Conservation (phyloP, 2,797 vertebrate species). For the Eulemur coronatus region DNA sequence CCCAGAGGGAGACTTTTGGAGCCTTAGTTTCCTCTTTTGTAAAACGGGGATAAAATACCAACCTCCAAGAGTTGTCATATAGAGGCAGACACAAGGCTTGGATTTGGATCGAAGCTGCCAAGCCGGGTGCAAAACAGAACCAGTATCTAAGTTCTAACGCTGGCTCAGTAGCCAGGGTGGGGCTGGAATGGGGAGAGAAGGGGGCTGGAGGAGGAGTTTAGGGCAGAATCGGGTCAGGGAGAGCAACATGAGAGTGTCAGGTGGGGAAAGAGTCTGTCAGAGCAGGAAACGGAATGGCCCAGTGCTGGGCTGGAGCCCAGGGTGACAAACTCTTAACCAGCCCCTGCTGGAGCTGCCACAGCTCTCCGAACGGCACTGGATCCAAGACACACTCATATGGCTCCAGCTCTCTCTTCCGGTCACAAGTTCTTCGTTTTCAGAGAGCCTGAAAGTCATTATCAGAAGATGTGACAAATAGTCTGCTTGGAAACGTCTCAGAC, state of each 20-base stretch:
- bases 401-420: constrained; percentile 9
- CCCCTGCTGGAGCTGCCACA: background rate
- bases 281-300: background rate
- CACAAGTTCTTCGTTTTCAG: constrained; percentile 42
- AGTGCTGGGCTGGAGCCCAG: background rate
- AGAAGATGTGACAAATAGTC: constrained; percentile 46
- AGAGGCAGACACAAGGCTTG: background rate
- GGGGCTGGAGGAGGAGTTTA: background rate
- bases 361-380: background rate
- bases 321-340: background rate
- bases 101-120: background rate
- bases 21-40: background rate
- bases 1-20: background rate
- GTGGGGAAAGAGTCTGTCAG: background rate
- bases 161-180: background rate
- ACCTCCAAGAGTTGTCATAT: background rate
- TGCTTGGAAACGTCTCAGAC: background rate
- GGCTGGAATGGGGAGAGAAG: background rate
- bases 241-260: background rate
- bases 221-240: background rate
- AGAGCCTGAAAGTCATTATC: constrained; percentile 57
- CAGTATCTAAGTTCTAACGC: background rate
- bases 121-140: constrained; percentile 14
- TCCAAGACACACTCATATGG: background rate
- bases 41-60: background rate